Evolutionary conservation across 2,113 vertebrate genomes (phyloP).

Genomic region (Rhipidura dahli): DNA sequence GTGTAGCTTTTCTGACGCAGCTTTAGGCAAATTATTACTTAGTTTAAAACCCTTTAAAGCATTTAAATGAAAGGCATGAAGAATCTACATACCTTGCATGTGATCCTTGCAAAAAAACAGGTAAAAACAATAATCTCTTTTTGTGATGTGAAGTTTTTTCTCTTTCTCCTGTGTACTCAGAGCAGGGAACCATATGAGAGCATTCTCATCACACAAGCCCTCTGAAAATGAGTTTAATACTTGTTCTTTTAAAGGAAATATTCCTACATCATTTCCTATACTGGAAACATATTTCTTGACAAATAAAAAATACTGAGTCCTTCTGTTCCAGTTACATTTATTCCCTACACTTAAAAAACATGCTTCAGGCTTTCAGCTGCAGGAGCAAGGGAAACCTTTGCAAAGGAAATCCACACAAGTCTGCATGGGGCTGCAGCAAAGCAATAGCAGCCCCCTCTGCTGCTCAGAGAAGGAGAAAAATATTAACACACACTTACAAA

Average conservation of each 20-base stretch:
- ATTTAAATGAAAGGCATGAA: background rate
- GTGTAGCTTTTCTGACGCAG: background rate
- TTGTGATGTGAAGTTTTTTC: background rate
- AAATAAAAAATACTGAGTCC: background rate
- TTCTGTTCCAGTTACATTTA: background rate
- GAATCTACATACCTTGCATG: background rate
- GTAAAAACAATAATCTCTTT: background rate
- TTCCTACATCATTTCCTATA: background rate
- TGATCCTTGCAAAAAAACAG: background rate
- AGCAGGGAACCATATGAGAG: background rate
- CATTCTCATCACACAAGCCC: background rate
- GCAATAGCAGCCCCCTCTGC: slow-evolving; percentile 60
- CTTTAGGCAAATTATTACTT: background rate
- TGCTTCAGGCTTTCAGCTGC: background rate
- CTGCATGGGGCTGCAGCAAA: background rate
- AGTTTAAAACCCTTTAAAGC: background rate
- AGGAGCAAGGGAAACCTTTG: background rate
- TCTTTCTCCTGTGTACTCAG: background rate
- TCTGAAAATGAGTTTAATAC: background rate
- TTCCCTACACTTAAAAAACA: background rate
- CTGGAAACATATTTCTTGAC: background rate
- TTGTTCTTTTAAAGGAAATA: background rate
- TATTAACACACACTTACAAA: background rate
- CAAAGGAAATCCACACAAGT: background rate
- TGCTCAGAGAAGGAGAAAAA: slow-evolving; percentile 24